Base-by-base conservation (phyloP, 2,797 vertebrate species). In the Chelonia mydas region DNA sequence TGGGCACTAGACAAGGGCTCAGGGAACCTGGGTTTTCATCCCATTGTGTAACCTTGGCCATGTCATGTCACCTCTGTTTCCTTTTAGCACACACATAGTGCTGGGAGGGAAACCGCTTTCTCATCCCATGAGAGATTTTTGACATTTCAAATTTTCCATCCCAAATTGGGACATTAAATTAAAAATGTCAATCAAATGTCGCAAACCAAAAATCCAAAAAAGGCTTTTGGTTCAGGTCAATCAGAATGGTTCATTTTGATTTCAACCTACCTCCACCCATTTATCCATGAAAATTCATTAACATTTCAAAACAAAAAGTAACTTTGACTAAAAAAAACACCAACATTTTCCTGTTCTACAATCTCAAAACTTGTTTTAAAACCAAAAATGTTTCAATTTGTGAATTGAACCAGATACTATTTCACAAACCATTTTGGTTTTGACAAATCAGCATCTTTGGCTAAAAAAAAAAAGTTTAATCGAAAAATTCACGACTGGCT, bases 11-110 rank as follows among this genome's bases (percentile, higher is more conserved):
- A 61, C 45, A 0, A 0, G 59, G 55, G 31, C 6, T n/a, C 0
- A 1, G 8, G 53, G 37, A 33, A 1, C 1, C 12, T n/a, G n/a
- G 5, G 85, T 8, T 25, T 23, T 31, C 28, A 6, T 59, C 49
- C 5, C 84, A 41, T n/a, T 0, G 0, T 74, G 49, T n/a, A 74
- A 9, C 81, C 33, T 83, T 31, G 41, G n/a, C 53, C 83, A 83
- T 78, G 7, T 59, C 27, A 78, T 15, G 85, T 76, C 15, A 2
- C 16, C 19, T 41, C 5, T 41, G 19, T 72, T 33, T 33, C 31
- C 15, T 61, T 74, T 41, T 74, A 16, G 45, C 8, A 77, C 45
- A 49, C 27, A 41, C 6, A 33, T 17, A 61, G 10, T 10, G 5
- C n/a, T 72, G 68, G 68, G 19, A 72, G 68, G 37, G 37, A 72